Base-by-base conservation (phyloP, 2,888 invertebrate genomes). In the Lasius platythorax region DNA sequence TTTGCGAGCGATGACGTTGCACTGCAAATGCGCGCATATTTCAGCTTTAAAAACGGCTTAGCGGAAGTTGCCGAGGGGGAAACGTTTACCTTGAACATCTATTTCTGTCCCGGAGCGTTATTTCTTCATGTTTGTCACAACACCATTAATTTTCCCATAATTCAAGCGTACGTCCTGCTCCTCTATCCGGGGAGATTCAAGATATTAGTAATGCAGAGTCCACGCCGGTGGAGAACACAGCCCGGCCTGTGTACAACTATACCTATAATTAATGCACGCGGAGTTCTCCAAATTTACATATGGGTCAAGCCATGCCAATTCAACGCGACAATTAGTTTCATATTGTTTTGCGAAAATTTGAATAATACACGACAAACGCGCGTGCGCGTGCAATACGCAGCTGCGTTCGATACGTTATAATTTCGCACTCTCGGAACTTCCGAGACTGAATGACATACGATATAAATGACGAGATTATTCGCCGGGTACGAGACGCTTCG, bases 61-160 rank as follows among this genome's bases (percentile, higher is more conserved):
- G 81, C 78, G 73, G 86, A 88, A 86, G 74, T 78, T 68, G 74
- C 70, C 58, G n/a, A 64, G 58, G 66, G 53, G 81, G 53, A 78
- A 88, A 83, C 87, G 73, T 88, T 88, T 85, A 88, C 87, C 83
- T 83, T 76, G 75, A 67, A 64, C 73, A 67, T 88, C 87, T 88
- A 88, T 88, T 88, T 85, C 88, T 85, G 83, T 33, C 40, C 66
- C 76, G 23, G 72, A 76, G 85, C 83, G 85, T 87, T 88, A 87
- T 88, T 88, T 88, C 88, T 91, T 90, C 89, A 90, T 90, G 92
- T 93, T 91, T 91, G 90, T 92, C 91, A 83, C 87, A 75, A 90
- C 82, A 84, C 89, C 90, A 92, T 93, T 93, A 93, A 93, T 92
- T 91, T 89, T 85, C 84, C 86, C 89, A 87, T 91, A 92, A 91